Evolutionary conservation across 1,140 invertebrate species (phyloP).

Genomic region (Parapsyche elsis): DNA sequence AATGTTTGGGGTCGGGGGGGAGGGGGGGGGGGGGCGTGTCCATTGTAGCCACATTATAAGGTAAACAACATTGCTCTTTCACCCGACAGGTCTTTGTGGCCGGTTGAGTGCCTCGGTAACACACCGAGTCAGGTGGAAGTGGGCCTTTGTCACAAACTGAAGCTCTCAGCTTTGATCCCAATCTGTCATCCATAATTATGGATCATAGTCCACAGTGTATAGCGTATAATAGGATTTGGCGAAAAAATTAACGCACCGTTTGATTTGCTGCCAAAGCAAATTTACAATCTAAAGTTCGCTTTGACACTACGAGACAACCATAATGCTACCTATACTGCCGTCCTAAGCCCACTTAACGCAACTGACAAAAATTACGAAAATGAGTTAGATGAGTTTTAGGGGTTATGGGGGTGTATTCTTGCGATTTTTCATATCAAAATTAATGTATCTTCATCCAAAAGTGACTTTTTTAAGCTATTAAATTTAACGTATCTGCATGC

Average conservation of each 20-base stretch:
- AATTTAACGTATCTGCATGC: too few relatives aligned
- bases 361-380: too few relatives aligned
- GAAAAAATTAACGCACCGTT: conserved; percentile 9
- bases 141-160: conserved; percentile 25
- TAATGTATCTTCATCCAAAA: too few relatives aligned
- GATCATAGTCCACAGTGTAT: conserved; percentile 28
- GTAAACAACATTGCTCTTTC: conserved; percentile 46
- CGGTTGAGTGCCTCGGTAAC: conserved; percentile 38
- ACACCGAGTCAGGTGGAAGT: conserved; percentile 43
- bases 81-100: conserved; percentile 41
- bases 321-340: too few relatives aligned
- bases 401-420: too few relatives aligned
- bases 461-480: too few relatives aligned
- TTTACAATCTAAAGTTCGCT: neutral
- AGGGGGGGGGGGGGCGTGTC: neutral
- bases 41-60: conserved; percentile 39
- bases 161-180: conserved; percentile 36
- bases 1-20: neutral
- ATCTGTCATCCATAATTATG: conserved; percentile 37
- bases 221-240: neutral
- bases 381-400: too few relatives aligned
- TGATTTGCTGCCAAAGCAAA: conserved; percentile 1
- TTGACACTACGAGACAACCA: neutral
- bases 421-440: too few relatives aligned
- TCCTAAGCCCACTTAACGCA: too few relatives aligned